Percentiles rank a stretch among this genome's conserved stretches.
These are phyloP conservation scores for Coranthus polyacanthus DNA, from an alignment of 2,797 vertebrate genomes.

Conservation along the genomic window DNA sequence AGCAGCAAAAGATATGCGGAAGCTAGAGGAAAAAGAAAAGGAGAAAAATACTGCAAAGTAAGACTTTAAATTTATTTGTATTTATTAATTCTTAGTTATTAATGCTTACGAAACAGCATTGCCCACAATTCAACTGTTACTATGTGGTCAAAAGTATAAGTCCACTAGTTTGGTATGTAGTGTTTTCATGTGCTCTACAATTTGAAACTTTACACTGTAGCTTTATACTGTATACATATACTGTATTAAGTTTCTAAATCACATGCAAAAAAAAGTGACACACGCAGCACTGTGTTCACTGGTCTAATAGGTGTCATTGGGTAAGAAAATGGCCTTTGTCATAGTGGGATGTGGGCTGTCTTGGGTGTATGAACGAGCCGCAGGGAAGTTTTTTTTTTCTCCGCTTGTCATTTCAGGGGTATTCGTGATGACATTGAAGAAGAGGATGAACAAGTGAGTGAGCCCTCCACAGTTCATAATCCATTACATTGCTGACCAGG, in stretches of 20 bases:
- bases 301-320: conserved; percentile 15
- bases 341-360: conserved; percentile 80
- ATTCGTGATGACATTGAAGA: conserved; percentile 99
- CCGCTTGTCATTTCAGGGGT: conserved; percentile 99
- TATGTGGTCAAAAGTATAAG: conserved; percentile 5
- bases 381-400: conserved; percentile 99
- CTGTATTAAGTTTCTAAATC: conserved; percentile 1
- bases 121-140: conserved; percentile 12
- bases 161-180: conserved; percentile 5
- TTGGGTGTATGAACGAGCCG: conserved; percentile 96
- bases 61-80: conserved; percentile 69
- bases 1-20: conserved; percentile 98
- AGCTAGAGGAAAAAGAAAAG: conserved; percentile 96
- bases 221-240: background rate
- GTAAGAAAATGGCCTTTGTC: conserved; percentile 56
- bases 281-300: conserved; percentile 20
- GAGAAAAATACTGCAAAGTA: conserved; percentile 97
- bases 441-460: conserved; percentile 99
- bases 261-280: conserved; percentile 12
- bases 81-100: background rate
- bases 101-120: background rate
- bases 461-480: conserved; percentile 86
- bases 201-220: background rate
- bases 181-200: background rate
- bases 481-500: conserved; percentile 73